Base-by-base conservation (phyloP, 2,888 invertebrate genomes). In the Acanthosoma haemorrhoidale region DNA sequence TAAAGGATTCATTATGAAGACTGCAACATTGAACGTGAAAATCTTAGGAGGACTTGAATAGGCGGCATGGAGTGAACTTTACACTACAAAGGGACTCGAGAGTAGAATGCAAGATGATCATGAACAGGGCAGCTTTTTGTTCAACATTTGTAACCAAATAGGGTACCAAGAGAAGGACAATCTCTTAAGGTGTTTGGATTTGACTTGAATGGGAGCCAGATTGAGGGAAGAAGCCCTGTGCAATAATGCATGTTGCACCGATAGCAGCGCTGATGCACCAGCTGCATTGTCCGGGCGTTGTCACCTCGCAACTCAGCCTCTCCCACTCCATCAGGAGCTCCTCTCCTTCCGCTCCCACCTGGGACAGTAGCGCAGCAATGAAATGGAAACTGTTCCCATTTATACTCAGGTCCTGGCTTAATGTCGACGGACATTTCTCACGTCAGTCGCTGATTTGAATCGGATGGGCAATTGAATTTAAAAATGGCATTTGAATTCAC, bases 131-230 rank as follows among this genome's bases (percentile, higher is more conserved):
- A 36, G 61, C 61, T 61, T 61, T 61, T 61, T 61, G 61, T 61
- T 61, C 32, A 61, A 61, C 61, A 61, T 61, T 61, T 61, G 59
- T 31, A 59, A 21, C 64, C 64, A 64, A 64, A 64, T 64, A 64
- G 64, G 64, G 41, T 18, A 18, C 15, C 5, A 16, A n/a, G 16
- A 15, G 21, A 29, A 18, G 34, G 13, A 38, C 61, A 38, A 61
- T 61, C 61, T 61, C 61, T 61, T 61, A 61, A 36, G 34, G 38
- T 41, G 64, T 64, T 39, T 39, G 39, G 64, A 64, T 64, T 64
- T 64, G 64, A 64, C 64, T 64, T 64, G 64, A 64, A 64, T 64
- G 41, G 64, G 31, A 39, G 16, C 38, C 64, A 39, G 39, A 64
- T 64, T 64, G 64, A 39, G 64, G 61, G 21, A 29, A 64, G 13